Base-by-base conservation (phyloP, 2,797 vertebrate species). In the Cirrhinus molitorella region DNA sequence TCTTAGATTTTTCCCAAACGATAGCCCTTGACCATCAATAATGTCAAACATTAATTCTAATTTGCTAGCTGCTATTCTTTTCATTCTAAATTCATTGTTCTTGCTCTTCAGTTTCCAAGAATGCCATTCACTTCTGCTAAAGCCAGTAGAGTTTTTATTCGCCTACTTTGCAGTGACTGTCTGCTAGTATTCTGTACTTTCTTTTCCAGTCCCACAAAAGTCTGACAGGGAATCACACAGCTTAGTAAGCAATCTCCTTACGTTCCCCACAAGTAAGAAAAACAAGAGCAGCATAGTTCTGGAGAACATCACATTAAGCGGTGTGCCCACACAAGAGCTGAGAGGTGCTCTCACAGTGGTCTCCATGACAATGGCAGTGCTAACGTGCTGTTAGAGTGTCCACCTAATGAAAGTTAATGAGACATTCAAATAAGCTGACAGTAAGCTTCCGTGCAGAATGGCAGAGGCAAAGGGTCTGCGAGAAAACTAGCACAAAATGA, bases 401-500 rank as follows among this genome's bases (percentile, higher is more conserved):
- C 51, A 74, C 51, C 85, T 87, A 87, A 87, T 89, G 79, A 88
- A 86, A 80, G 79, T 73, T 89, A 87, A 87, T 89, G 86, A 88
- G 80, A 87, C 83, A 85, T 85, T 84, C 72, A 84, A 88, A 85
- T 63, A 78, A 71, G 61, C 53, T 85, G 80, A 43, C 82, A 80
- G 79, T 82, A 76, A 67, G 74, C 80, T 83, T 80, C 59, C 71
- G 23, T 57, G 73, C 61, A 80, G 77, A 80, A 79, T 28, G 80
- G 73, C n/a, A 66, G 78, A 81, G n/a, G 65, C 25, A 79, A 67
- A 76, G 74, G 37, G n/a, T 61, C 72, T 75, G 37, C 13, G 25
- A 79, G 66, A 81, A 75, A 83, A 63, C 40, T 43, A 57, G 49
- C 73, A 12, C 25, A 65, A 72, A 71, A 67, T 59, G n/a, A 9